Base-by-base conservation (phyloP, 2,888 invertebrate genomes). In the Lepidocyrtinus sp. region DNA sequence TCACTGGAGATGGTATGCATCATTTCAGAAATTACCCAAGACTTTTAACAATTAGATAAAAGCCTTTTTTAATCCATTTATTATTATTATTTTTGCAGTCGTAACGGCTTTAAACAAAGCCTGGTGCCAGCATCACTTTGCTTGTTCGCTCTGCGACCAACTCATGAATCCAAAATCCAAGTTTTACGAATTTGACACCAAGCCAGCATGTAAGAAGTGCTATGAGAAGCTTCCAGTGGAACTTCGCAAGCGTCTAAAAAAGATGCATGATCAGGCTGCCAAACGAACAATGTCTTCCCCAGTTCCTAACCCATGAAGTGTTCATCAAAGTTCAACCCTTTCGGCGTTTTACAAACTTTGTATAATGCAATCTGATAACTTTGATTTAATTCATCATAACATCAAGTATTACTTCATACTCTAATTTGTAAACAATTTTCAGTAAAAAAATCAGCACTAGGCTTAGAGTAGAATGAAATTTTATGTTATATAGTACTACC, bases 71-170 rank as follows among this genome's bases (percentile, higher is more conserved):
- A 15, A 61, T 68, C 73, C 78, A 59, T 74, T 70, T 50, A 55
- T 68, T 84, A 84, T 85, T 86, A 77, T n/a, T n/a, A n/a, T n/a
- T n/a, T n/a, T 89, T 91, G 36, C 90, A 98, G 98, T 97, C 75
- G 99, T 99, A 90, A 97, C 97, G 83, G 98, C 99, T 50, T 90
- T 99, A 88, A 98, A 99, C 90, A 99, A 99, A 90, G 97, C 98
- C 62, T 99, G 99, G 99, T 99, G 99, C 90, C 96, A 97, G 71
- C 95, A 98, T 89, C 99, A 99, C 90, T 99, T 99, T 90, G 96
- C 98, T 69, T 99, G 99, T 89, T 94, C 97, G 1, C 93, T 98
- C 84, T 99, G 99, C 90, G 99, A 99, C 90, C 94, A 94, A 87
- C 95, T 98, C 88, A 94, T 97, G 92, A 96, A 94, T 88, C 96